phyloP scores from a whole-genome alignment of 1,140 invertebrate genomes.

The Drosophila parabipectinata region DNA sequence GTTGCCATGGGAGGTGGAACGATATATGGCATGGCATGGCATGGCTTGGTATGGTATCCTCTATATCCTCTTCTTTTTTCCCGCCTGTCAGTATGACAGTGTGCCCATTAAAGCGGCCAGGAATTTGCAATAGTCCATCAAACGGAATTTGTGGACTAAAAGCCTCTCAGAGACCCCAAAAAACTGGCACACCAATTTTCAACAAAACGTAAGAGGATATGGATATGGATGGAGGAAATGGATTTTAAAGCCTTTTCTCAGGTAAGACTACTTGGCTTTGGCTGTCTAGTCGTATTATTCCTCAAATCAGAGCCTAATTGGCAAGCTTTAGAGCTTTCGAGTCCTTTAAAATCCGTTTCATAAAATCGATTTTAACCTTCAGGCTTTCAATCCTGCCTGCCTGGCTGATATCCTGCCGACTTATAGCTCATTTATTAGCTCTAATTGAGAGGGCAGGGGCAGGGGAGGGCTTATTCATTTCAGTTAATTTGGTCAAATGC shows the following conservation, averaged over 20 bases:
- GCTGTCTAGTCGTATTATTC: not conserved
- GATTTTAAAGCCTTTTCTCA: not conserved
- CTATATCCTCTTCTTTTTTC: slow-evolving; percentile 3
- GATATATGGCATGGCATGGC: slow-evolving; percentile 3
- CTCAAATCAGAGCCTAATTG: not conserved
- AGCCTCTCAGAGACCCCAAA: not conserved
- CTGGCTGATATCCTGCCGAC: slow-evolving; percentile 22
- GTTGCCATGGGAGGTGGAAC: slow-evolving; percentile 23
- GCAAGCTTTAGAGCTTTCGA: not conserved
- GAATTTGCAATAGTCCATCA: slow-evolving; percentile 34
- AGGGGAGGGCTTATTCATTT: slow-evolving; percentile 26
- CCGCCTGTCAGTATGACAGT: not conserved
- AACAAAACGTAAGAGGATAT: not conserved
- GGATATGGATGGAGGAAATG: not conserved
- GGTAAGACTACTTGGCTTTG: not conserved
- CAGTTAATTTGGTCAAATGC: slow-evolving; percentile 62
- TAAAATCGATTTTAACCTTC: slow-evolving; percentile 8
- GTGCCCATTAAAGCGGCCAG: slow-evolving; percentile 25
- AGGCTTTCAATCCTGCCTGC: not conserved
- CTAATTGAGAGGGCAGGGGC: not conserved
- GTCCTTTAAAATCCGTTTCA: not conserved
- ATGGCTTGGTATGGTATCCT: not conserved
- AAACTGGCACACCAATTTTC: not conserved
- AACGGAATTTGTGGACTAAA: slow-evolving; percentile 17
- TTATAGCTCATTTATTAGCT: slow-evolving; percentile 39